phyloP scores from a whole-genome alignment of 2,888 invertebrate species.

The Ctenicera cuprea region DNA sequence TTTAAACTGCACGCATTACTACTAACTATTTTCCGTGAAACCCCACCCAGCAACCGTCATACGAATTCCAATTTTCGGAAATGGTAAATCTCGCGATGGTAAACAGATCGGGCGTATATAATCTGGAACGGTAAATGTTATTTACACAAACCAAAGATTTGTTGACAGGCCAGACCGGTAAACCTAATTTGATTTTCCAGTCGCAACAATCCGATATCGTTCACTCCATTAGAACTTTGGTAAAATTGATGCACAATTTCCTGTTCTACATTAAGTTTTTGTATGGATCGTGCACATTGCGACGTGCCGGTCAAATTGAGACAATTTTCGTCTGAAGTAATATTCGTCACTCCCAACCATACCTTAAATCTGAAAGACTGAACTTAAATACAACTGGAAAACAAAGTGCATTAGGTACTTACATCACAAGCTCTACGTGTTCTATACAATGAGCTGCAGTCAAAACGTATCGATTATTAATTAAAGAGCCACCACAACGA shows the following conservation, averaged over 20 bases:
- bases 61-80: slow-evolving; percentile 61
- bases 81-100: slow-evolving; percentile 59
- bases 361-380: slow-evolving; percentile 50
- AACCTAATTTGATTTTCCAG: too few relatives aligned
- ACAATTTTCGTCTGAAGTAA: too few relatives aligned
- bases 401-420: not conserved
- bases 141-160: too few relatives aligned
- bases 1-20: slow-evolving; percentile 8
- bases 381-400: not conserved
- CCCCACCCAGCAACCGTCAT: slow-evolving; percentile 72
- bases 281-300: too few relatives aligned
- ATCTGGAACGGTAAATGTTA: slow-evolving; percentile 47
- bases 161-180: too few relatives aligned
- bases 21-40: slow-evolving; percentile 57
- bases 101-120: slow-evolving; percentile 66
- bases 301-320: too few relatives aligned
- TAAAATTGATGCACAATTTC: too few relatives aligned
- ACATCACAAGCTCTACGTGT: not conserved
- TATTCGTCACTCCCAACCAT: not conserved
- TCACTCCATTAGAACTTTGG: too few relatives aligned
- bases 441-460: slow-evolving; percentile 73
- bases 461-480: slow-evolving; percentile 71
- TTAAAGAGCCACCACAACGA: slow-evolving; percentile 70
- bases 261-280: too few relatives aligned
- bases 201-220: too few relatives aligned